Base-by-base conservation (phyloP, 2,113 vertebrate species). In the Lagopus muta region DNA sequence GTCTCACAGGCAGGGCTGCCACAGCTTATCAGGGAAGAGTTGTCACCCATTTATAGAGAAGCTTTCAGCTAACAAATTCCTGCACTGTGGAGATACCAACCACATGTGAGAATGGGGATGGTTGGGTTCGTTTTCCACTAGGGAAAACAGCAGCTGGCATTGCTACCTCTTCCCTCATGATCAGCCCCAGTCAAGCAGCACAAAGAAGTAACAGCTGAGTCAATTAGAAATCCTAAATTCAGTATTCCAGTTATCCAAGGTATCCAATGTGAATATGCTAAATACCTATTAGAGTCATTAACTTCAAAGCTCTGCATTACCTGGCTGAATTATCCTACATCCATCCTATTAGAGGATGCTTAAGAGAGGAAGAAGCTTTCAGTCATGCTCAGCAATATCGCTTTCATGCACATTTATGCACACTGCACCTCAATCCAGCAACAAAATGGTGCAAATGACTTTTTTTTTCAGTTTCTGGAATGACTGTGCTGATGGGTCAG, bases 1-100 rank as follows among this genome's bases (percentile, higher is more conserved):
- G 89, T 52, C 92, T 94, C 95, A 88, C 92, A 92, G 89, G 94
- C 58, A 81, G 81, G 82, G 92, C 76, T 96, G 80, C 85, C 93
- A 94, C 75, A 76, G 94, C 79, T 97, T 96, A 96, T 97, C 96
- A 96, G 71, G 95, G 96, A 92, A 89, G 55, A 96, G 72, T 82
- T 86, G 72, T 85, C 77, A 78, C 96, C 71, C 50, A 69, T 88
- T 91, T 77, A 95, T 66, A 96, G 38, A 84, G 54, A 94, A 71
- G 47, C 90, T 95, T 94, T 87, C 94, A 85, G 24, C 88, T 85
- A 80, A 94, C 81, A 89, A 89, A 76, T 86, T 77, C 91, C 88
- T 84, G 60, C 7, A 12, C 82, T 74, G 15, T 73, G 86, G 60
- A 96, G 64, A 93, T 75, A 69, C 70, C 36, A 69, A 66, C 88